Evolutionary conservation across 1,140 invertebrate genomes (phyloP), one percentile per base, ranked within the genome.

Genomic region (Melanaphis sacchari): DNA sequence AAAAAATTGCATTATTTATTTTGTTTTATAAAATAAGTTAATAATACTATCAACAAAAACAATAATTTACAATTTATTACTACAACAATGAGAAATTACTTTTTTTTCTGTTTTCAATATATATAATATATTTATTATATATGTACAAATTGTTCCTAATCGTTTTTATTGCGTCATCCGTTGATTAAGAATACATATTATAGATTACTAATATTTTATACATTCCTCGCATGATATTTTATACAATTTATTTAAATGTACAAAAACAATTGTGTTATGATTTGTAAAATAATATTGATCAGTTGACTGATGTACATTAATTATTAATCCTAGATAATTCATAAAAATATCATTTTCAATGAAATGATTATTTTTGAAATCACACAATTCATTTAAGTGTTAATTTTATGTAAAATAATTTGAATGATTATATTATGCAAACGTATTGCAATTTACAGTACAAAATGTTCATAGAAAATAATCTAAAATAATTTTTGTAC

Each of bases 61-160:
- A 90, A 38, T 8, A 90, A 66, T 41, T 26, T 38, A 31, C 38
- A 90, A 66, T 90, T 90, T 90, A 59, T 90, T n/a, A 90, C 46
- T 54, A 54, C 7, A 24, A 90, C 8, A 40, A 40, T 9, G 41
- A 90, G 2, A 40, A 59, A 90, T n/a, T 15, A 59, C 38, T 59
- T 26, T 31, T 52, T 89, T 89, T 49, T 88, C 59, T 76, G 59
- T 76, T 88, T 54, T 31, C 46, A 54, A 89, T 89, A 88, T 84
- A 76, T 66, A 66, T n/a, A 59, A 43, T 59, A 66, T n/a, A 66
- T 7, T 26, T 85, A 41, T 52, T 40, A 90, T 90, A 31, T 90
- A 66, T 90, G 52, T 90, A 90, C 38, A 90, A 76, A 92, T 92
- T 82, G 90, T 92, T 92, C 90, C 89, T 90, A 90, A 90, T 90